Conservation (phyloP, 2,113 vertebrate genomes). For the Oreotragus oreotragus region DNA sequence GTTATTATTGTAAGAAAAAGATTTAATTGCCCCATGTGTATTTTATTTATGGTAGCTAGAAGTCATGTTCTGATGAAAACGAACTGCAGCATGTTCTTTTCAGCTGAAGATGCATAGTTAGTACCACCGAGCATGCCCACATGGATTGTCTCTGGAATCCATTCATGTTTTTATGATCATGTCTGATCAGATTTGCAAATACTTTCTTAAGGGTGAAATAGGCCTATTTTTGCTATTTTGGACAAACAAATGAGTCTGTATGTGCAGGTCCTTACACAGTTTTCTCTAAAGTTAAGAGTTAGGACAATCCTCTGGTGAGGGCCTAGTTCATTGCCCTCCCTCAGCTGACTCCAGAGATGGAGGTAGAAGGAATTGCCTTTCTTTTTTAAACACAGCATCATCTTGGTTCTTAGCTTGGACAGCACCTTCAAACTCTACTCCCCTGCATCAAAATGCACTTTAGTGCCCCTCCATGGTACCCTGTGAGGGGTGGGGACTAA, state of each 20-base stretch:
- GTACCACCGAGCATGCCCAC: conserved; percentile 74
- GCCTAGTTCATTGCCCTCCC: conserved; percentile 64
- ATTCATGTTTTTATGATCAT: conserved; percentile 64
- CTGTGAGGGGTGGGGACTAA: conserved; percentile 74
- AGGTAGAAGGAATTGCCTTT: conserved; percentile 66
- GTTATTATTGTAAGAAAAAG: conserved; percentile 87
- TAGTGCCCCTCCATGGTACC: conserved; percentile 80
- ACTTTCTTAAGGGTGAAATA: conserved; percentile 71
- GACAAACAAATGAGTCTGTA: conserved; percentile 73
- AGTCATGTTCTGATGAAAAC: conserved; percentile 89
- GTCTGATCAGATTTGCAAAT: conserved; percentile 74
- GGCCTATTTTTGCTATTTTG: conserved; percentile 77
- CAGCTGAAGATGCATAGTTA: conserved; percentile 76
- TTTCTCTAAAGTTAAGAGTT: conserved; percentile 73
- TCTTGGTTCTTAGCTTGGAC: conserved; percentile 74
- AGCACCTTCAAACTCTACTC: conserved; percentile 78
- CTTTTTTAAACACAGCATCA: conserved; percentile 68
- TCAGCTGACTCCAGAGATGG: conserved; percentile 64
- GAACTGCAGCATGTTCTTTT: conserved; percentile 87
- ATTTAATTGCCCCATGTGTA: conserved; percentile 84
- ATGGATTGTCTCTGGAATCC: conserved; percentile 67
- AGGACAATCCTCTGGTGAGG: conserved; percentile 80
- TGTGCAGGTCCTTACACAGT: conserved; percentile 66
- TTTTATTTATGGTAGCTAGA: conserved; percentile 94
- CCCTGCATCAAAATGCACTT: conserved; percentile 79